A percentile compares a stretch with the other conserved stretches of the same genome.
Conservation (phyloP, 2,888 invertebrate species). For the Rhingia campestris region DNA sequence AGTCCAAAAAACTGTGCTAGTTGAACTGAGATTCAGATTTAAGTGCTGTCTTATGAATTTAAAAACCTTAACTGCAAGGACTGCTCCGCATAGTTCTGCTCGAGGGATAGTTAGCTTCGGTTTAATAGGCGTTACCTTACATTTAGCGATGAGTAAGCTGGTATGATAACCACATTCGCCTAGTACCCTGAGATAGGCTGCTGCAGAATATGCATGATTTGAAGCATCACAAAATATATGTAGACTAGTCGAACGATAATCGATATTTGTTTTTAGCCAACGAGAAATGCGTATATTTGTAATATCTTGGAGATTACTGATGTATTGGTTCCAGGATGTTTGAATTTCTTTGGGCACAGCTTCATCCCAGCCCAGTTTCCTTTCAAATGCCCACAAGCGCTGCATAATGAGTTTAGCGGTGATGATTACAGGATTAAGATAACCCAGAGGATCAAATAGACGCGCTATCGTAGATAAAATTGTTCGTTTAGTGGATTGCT, state of each 20-base stretch:
- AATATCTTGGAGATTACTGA: constrained; percentile 13
- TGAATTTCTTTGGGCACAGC: constrained; percentile 13
- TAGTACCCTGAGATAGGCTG: constrained; percentile 40
- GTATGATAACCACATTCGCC: neutral
- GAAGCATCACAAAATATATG: constrained; percentile 58
- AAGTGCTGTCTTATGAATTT: constrained; percentile 29
- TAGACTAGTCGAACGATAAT: constrained; percentile 1
- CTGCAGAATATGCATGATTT: constrained; percentile 33
- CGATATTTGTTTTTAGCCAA: constrained; percentile 22
- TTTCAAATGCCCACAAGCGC: constrained; percentile 12
- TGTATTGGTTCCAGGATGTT: constrained; percentile 16
- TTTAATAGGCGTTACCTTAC: constrained; percentile 24
- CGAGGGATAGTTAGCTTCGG: constrained; percentile 39
- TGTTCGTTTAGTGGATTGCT: constrained; percentile 18
- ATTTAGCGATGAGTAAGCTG: constrained; percentile 6
- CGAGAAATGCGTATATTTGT: constrained; percentile 31
- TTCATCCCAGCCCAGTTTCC: constrained; percentile 19
- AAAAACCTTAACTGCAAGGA: constrained; percentile 23
- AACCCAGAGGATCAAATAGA: constrained; percentile 53
- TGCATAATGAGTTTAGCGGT: constrained; percentile 53
- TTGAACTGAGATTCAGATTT: neutral
- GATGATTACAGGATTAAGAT: constrained; percentile 44
- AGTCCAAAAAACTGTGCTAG: constrained; percentile 28
- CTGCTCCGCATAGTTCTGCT: constrained; percentile 46
- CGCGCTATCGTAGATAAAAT: constrained; percentile 44